Percentiles rank a stretch among this genome's conserved stretches.
phyloP scores from a whole-genome alignment of 2,113 vertebrate genomes.

The Xerus inauris region DNA sequence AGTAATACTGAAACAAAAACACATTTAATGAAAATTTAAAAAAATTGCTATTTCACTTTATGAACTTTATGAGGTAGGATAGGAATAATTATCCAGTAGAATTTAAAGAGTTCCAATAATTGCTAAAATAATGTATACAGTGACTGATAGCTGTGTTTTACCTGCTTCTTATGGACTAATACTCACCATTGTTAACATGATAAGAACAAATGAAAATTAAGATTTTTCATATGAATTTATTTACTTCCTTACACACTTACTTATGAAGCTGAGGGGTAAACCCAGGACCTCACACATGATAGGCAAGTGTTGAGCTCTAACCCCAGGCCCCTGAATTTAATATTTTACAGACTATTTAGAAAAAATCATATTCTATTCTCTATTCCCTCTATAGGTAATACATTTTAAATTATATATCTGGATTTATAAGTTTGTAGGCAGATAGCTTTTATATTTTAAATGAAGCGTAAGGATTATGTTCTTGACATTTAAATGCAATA shows the following conservation, averaged over 20 bases:
- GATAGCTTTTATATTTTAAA: constrained; percentile 22
- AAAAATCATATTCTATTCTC: constrained; percentile 22
- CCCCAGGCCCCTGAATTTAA: not conserved
- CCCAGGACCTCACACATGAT: not conserved
- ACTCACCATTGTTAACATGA: not conserved
- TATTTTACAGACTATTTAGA: constrained; percentile 9
- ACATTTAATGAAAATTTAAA: constrained; percentile 41
- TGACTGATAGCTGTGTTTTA: not conserved
- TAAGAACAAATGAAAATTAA: constrained; percentile 44
- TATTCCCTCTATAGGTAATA: not conserved
- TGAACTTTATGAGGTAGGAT: not conserved
- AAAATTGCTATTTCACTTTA: constrained; percentile 28
- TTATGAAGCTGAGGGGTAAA: not conserved
- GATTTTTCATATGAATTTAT: constrained; percentile 3
- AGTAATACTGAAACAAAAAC: constrained; percentile 41
- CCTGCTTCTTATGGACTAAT: constrained; percentile 1
- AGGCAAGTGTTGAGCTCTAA: not conserved
- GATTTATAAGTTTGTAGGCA: constrained; percentile 7
- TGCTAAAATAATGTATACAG: not conserved
- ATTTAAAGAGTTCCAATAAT: not conserved
- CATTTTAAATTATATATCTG: constrained; percentile 24
- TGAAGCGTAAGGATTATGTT: constrained; percentile 30
- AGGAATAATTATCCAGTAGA: not conserved
- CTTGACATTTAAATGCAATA: constrained; percentile 23
- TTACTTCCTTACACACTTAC: not conserved